phyloP scores from a whole-genome alignment of 2,797 vertebrate species.

The Leptoclinus maculatus region DNA sequence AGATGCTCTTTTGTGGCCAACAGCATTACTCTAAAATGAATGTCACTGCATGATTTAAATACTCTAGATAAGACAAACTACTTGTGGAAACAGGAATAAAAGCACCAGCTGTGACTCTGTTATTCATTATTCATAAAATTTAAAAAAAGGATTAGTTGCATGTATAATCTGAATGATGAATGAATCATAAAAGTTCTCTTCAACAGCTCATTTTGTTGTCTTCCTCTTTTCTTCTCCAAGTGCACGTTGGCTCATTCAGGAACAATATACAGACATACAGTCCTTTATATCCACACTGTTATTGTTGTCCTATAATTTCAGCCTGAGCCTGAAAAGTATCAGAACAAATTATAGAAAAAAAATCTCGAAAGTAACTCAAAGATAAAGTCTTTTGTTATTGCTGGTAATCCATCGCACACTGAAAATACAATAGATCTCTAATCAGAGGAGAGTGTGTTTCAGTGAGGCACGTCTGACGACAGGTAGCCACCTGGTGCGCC shows the following conservation, averaged over 20 bases:
- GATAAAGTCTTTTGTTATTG: background rate
- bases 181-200: background rate
- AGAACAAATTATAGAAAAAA: background rate
- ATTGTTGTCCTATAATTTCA: background rate
- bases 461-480: background rate
- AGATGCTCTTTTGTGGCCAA: background rate
- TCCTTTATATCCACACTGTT: background rate
- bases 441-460: background rate
- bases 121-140: background rate
- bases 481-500: background rate
- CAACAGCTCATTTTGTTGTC: background rate
- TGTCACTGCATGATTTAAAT: background rate
- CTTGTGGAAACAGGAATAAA: background rate
- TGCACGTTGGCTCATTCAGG: background rate
- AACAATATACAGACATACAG: background rate
- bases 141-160: background rate
- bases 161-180: constrained; percentile 5
- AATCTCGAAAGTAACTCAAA: background rate
- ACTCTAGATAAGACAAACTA: constrained; percentile 7
- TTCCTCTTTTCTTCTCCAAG: background rate
- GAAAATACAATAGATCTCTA: background rate
- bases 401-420: background rate
- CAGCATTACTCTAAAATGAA: background rate
- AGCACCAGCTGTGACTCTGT: background rate
- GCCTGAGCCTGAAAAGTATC: background rate